phyloP scores from a whole-genome alignment of 2,797 vertebrate species.

The Rachycentron canadum region DNA sequence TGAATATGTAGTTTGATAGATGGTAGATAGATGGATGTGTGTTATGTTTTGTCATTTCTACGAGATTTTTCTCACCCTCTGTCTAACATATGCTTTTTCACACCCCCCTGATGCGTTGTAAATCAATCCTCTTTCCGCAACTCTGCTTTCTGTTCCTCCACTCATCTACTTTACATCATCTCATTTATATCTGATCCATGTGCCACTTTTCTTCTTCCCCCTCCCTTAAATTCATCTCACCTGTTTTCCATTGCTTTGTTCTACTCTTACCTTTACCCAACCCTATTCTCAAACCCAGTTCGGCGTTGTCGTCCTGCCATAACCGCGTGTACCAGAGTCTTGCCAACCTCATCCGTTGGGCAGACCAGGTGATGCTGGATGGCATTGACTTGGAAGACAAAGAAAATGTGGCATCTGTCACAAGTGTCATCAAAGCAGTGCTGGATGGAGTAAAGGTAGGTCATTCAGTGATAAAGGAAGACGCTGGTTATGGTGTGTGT shows the following conservation, averaged over 20 bases:
- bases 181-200: background rate
- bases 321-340: constrained; percentile 97
- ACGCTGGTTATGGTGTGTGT: background rate
- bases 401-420: constrained; percentile 93
- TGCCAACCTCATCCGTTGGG: constrained; percentile 98
- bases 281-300: constrained; percentile 77
- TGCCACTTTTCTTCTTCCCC: background rate
- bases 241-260: background rate
- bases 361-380: constrained; percentile 98
- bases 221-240: background rate
- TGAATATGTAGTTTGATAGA: constrained; percentile 27
- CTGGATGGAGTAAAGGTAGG: constrained; percentile 97
- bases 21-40: constrained; percentile 6
- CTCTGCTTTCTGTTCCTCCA: background rate
- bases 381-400: constrained; percentile 96
- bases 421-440: constrained; percentile 96
- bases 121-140: constrained; percentile 19
- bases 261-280: background rate
- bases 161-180: background rate
- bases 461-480: background rate
- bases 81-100: constrained; percentile 21
- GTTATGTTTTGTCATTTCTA: background rate
- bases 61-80: constrained; percentile 20
- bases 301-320: constrained; percentile 96
- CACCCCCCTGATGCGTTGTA: constrained; percentile 10